Base-by-base conservation (phyloP, 1,140 invertebrate genomes). In the Drosophila nigrodunni region DNA sequence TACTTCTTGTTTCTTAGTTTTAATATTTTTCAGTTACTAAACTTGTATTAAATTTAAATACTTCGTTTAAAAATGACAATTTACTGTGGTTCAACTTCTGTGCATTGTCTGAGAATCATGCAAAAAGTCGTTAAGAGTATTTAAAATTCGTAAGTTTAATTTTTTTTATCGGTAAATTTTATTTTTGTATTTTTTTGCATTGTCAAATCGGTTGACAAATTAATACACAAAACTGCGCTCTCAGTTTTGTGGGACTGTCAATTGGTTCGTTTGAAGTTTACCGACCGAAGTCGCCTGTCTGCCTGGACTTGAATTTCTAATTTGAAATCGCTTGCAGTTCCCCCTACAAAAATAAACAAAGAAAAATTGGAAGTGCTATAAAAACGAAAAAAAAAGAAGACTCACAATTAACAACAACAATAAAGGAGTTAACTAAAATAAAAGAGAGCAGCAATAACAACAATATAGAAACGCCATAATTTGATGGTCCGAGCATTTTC, bases 191-290 rank as follows among this genome's bases (percentile, higher is more conserved):
- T 18, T 46, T 66, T 58, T 74, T 59, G 55, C 61, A 66, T 68
- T 73, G 64, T 77, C 70, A 78, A 76, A 78, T 78, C 70, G 65
- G 62, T 82, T 87, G 78, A 86, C 78, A 86, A 87, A 86, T 86
- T 86, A 72, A 86, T 86, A 85, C 67, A 82, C 73, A 80, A 69
- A 71, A 75, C 78, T 82, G 64, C 39, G 64, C 47, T 68, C 54
- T 25, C 7, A 39, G 65, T 61, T 74, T 60, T 69, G 49, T 61
- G 65, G n/a, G 37, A 30, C 57, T 74, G 65, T 74, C 71, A 74
- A 74, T 74, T 37, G 59, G 30, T 67, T 72, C 59, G 69, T 82
- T 86, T 86, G 82, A 86, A 47, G 79, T 87, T 35, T n/a, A 55
- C 78, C 82, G 82, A 46, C 49, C 50, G 62, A 3, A 34, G 49